Percentiles rank a stretch among this genome's conserved stretches.
Evolutionary conservation across 2,888 invertebrate genomes (phyloP).

Genomic region (Chrysopilus asiliformis): DNA sequence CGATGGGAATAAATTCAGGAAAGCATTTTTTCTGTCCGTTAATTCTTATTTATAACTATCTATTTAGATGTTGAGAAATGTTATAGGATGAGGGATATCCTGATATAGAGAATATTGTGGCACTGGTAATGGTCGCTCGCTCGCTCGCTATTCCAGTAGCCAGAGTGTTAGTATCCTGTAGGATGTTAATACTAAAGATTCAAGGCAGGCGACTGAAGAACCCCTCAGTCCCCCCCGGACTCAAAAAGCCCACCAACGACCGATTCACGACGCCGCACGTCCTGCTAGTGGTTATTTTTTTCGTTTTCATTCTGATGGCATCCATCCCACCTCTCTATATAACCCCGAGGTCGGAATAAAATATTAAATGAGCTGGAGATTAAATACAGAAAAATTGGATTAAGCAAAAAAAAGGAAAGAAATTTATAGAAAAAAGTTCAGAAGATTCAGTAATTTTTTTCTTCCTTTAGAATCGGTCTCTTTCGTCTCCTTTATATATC

Average conservation of each 20-base stretch:
- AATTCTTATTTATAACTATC: constrained; percentile 16
- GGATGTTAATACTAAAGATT: too few species aligned
- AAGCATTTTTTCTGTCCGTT: constrained; percentile 12
- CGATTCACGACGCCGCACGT: neutral
- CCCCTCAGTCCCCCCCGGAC: neutral
- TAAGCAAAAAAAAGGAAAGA: too few species aligned
- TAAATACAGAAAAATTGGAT: constrained; percentile 16
- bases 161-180: too few species aligned
- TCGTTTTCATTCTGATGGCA: neutral
- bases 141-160: too few species aligned
- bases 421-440: too few species aligned
- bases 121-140: too few species aligned
- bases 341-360: constrained; percentile 11
- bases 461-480: too few species aligned
- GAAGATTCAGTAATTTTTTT: too few species aligned
- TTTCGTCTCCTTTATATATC: too few species aligned
- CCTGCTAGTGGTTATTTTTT: constrained; percentile 1
- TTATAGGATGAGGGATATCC: too few species aligned
- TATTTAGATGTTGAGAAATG: constrained; percentile 12
- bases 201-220: constrained; percentile 2
- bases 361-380: constrained; percentile 14
- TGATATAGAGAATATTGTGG: too few species aligned
- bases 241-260: neutral
- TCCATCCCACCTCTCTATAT: neutral
- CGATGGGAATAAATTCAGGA: constrained; percentile 12